Evolutionary conservation across 2,888 invertebrate species (phyloP), one percentile per base, ranked within the genome.

Genomic region (Patella depressa): DNA sequence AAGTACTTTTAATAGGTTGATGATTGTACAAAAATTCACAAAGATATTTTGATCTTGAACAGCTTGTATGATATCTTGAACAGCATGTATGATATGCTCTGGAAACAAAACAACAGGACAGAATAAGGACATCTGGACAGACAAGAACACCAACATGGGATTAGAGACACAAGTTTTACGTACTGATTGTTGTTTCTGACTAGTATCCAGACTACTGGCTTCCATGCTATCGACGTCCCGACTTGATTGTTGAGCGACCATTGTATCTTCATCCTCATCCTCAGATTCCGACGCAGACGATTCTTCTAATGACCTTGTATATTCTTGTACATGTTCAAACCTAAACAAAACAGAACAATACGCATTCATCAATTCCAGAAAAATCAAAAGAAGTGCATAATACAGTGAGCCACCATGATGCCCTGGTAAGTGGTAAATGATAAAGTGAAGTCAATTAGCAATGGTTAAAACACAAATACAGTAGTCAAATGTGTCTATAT

Each of bases 291-390:
- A 85, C 72, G 86, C 86, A n/a, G 82, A 83, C 17, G 83, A 82
- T 74, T 88, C 87, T 75, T 88, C 88, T 57, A 88, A 79, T 71
- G 85, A 84, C 59, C 82, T 80, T 2, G 87, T 86, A 77, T 89
- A 90, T 73, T 88, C 87, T 78, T 89, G 89, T 0, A 90, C 86
- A 83, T 89, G 87, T 72, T 89, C 89, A 54, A 89, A 79, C 9
- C 89, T 89, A 78, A 11, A 78, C 5, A 45, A 45, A 45, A n/a
- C 7, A 45, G 79, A 78, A 24, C 5, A 5, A 34, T 34, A 34
- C 5, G 5, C 0, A 45, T 7, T 45, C 45, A 9, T 45, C 1
- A 45, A 45, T 45, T 7, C 45, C 45, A 45, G 7, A 45, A 45
- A 7, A 5, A 45, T 45, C 7, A 45, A 45, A 45, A 5, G 4